Evolutionary conservation across 2,888 invertebrate genomes (phyloP), one percentile per base, ranked within the genome.

Genomic region (Eupithecia pulchellata): DNA sequence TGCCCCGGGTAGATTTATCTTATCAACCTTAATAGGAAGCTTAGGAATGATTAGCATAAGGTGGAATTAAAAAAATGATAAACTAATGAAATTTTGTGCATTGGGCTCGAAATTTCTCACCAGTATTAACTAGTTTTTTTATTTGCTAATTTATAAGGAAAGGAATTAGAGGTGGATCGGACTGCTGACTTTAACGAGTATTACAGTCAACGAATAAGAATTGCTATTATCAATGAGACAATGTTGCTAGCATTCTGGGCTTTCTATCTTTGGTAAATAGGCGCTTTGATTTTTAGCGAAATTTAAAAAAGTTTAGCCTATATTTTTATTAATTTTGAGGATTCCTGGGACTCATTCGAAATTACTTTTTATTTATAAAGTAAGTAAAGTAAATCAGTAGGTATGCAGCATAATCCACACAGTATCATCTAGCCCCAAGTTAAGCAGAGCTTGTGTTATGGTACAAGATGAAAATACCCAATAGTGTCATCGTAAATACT

Each of bases 1-100:
- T 71, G 66, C 64, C 42, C 47, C 32, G 29, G 60, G 64, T 14
- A 42, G 64, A 13, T 71, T 66, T 68, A 71, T 72, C 70, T 75
- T 75, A 75, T 75, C 75, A 29, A n/a, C 52, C 32, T 64, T 64
- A 64, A 66, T 34, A 73, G 69, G 60, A 63, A 71, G 71, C 55
- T 69, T 47, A 47, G n/a, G 25, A 30, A 60, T 34, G 42, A 64
- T 72, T 72, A 57, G 66, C 60, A 60, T 32, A 32, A 60, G 20
- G 4, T 14, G 20, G 34, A 34, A 61, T 34, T 0, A 61, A 34
- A 61, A 34, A 61, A 36, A 36, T 0, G 8, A 3, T 61, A 20
- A 34, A 20, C 32, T 20, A 32, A 20, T 34, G n/a, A 34, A 20
- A 61, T n/a, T n/a, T n/a, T 61, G 13, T 20, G 32, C 20, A 32